Percentiles rank a stretch among this genome's conserved stretches.
phyloP scores from a whole-genome alignment of 2,888 invertebrate genomes.

The Eupithecia inturbata region DNA sequence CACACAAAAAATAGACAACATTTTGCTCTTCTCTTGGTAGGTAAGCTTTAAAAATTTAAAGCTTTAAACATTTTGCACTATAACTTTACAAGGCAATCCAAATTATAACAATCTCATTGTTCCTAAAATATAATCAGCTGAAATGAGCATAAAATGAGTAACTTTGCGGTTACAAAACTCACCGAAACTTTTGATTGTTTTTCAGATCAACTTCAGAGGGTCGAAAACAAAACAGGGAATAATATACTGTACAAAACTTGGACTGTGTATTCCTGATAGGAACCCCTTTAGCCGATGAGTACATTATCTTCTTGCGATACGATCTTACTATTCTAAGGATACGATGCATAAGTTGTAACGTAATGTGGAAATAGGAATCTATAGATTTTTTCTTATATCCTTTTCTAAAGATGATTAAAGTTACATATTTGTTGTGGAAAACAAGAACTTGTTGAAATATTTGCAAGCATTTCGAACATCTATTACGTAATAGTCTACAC shows the following conservation, averaged over 20 bases:
- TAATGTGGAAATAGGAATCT: not conserved
- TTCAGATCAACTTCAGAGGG: constrained; percentile 41
- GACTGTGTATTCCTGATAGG: constrained; percentile 72
- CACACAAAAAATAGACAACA: not conserved
- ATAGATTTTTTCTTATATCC: not conserved
- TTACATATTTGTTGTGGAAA: not conserved
- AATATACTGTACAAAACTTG: constrained; percentile 69
- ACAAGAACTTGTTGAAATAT: not conserved
- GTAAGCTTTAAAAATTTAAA: not conserved
- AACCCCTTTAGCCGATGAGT: constrained; percentile 60
- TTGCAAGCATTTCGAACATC: not conserved
- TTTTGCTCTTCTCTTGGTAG: too few species aligned
- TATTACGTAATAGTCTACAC: not conserved
- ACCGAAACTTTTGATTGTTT: constrained; percentile 46
- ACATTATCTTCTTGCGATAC: not conserved
- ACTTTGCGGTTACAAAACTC: constrained; percentile 36
- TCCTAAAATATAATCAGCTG: constrained; percentile 25
- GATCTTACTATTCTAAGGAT: too few species aligned
- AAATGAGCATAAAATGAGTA: constrained; percentile 44
- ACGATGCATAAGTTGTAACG: not conserved
- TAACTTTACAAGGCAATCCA: not conserved
- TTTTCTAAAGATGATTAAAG: not conserved
- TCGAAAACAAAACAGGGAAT: constrained; percentile 45
- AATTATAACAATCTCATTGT: constrained; percentile 21
- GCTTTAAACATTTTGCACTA: not conserved